These are phyloP conservation scores for Megaceryle torquata DNA, from an alignment of 2,113 vertebrate species.

Conservation along the genomic window DNA sequence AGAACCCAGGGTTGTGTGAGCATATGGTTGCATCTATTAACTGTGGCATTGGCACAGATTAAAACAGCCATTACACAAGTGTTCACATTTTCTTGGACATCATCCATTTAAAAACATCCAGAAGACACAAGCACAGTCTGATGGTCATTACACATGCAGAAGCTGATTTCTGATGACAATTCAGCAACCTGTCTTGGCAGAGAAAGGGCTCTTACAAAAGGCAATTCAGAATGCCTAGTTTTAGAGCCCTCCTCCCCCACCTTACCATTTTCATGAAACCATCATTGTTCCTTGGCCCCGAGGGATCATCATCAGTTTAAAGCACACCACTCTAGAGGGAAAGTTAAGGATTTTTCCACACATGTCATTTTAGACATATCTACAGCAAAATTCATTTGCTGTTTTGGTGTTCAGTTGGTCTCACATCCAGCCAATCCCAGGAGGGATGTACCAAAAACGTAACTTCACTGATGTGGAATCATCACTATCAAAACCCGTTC, in stretches of 20 bases:
- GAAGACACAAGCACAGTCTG: background rate
- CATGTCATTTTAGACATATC: accelerated
- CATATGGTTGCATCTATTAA: background rate
- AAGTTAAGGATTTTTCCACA: background rate
- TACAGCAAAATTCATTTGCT: background rate
- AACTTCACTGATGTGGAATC: background rate
- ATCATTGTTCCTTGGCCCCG: background rate
- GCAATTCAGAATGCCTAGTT: accelerated
- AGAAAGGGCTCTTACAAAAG: background rate
- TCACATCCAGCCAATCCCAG: background rate
- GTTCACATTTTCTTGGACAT: background rate
- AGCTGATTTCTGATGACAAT: background rate
- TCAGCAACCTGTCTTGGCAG: background rate
- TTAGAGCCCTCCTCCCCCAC: background rate
- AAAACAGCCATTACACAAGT: background rate
- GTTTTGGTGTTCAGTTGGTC: background rate
- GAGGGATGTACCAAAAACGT: background rate
- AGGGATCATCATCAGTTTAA: background rate
- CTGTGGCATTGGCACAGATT: background rate
- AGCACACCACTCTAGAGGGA: background rate
- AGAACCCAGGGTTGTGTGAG: background rate
- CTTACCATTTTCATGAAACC: background rate
- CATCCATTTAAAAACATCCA: background rate
- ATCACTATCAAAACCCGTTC: background rate
- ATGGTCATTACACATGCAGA: background rate